Percentiles rank a stretch among this genome's conserved stretches.
These are phyloP conservation scores for Acrocephalus scirpaceus DNA, from an alignment of 2,797 vertebrate genomes.

Conservation along the genomic window DNA sequence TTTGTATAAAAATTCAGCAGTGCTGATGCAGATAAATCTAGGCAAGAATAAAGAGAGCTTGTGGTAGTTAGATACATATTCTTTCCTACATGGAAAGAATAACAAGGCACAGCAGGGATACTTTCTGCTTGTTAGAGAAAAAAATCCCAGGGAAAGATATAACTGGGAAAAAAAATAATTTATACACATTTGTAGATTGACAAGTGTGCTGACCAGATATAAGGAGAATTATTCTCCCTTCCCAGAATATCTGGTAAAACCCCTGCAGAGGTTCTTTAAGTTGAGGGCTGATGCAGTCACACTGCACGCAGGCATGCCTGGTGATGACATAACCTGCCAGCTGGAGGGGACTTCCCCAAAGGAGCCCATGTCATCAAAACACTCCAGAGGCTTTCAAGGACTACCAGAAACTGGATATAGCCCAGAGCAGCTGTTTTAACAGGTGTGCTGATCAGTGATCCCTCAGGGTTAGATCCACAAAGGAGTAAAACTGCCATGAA, in stretches of 20 bases:
- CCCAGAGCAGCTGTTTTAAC: constrained; percentile 29
- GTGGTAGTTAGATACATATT: not conserved
- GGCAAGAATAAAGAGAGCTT: not conserved
- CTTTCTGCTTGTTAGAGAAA: not conserved
- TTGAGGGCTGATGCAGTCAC: not conserved
- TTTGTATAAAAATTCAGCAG: not conserved
- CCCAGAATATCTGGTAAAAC: not conserved
- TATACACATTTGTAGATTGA: not conserved
- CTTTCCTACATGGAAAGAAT: not conserved
- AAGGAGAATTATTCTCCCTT: not conserved
- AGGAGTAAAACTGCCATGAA: not conserved
- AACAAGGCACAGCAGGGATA: not conserved
- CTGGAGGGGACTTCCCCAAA: constrained; percentile 6
- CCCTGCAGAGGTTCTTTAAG: not conserved
- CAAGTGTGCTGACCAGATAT: not conserved
- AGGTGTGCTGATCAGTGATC: not conserved
- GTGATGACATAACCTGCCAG: constrained; percentile 26
- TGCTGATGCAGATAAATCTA: not conserved
- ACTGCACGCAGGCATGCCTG: not conserved
- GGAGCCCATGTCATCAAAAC: constrained; percentile 6
- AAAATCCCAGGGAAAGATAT: not conserved
- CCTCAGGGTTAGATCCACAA: not conserved
- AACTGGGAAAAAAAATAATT: not conserved
- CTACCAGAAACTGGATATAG: constrained; percentile 49
- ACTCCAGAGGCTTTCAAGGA: constrained; percentile 21